A percentile compares a stretch with the other conserved stretches of the same genome.
These are phyloP conservation scores for Camptogramma bilineatum DNA, from an alignment of 2,888 invertebrate genomes.

Conservation along the genomic window DNA sequence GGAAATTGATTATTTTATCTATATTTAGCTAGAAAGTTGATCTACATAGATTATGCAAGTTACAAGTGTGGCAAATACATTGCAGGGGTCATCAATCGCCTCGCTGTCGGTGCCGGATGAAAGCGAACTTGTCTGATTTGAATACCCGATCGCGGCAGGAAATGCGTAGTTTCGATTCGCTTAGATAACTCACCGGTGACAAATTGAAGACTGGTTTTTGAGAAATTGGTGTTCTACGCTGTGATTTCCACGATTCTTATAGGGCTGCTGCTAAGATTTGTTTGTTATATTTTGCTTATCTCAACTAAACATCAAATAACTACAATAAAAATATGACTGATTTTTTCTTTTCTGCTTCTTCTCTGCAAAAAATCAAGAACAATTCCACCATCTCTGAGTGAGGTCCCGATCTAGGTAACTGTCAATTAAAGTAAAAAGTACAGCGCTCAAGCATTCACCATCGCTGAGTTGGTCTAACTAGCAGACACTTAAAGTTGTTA, in stretches of 20 bases:
- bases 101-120: constrained; percentile 26
- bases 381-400: no score
- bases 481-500: no score
- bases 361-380: no score
- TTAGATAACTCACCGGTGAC: constrained; percentile 21
- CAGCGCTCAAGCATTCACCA: no score
- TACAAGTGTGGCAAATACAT: constrained; percentile 20
- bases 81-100: constrained; percentile 25
- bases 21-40: background rate
- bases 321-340: no score
- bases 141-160: constrained; percentile 42
- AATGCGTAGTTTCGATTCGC: constrained; percentile 24
- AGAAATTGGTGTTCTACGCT: background rate
- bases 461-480: no score
- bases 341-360: no score
- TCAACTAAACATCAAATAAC: no score
- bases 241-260: background rate
- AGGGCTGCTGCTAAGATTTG: background rate
- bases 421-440: no score
- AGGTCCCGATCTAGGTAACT: no score
- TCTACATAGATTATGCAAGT: constrained; percentile 10
- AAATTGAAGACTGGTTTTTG: constrained; percentile 9
- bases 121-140: constrained; percentile 44
- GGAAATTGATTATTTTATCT: background rate
- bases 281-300: no score